These are phyloP conservation scores for Helicoverpa zea DNA, from an alignment of 1,140 invertebrate genomes.

Conservation along the genomic window DNA sequence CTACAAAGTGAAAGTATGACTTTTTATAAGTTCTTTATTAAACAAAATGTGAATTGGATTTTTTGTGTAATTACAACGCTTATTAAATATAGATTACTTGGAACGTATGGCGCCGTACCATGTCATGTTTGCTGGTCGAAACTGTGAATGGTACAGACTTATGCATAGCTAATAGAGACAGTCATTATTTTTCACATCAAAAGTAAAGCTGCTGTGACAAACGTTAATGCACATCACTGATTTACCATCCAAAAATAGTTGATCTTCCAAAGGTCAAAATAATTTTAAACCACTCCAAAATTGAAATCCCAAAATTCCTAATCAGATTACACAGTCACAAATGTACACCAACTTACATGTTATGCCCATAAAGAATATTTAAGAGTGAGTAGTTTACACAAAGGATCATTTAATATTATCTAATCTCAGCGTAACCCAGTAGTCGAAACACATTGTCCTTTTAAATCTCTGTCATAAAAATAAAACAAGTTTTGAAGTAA, in stretches of 20 bases:
- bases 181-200: too few relatives aligned
- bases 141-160: too few relatives aligned
- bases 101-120: not conserved
- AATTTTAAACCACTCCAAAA: not conserved
- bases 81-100: conserved; percentile 35
- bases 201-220: too few relatives aligned
- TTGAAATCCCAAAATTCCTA: conserved; percentile 19
- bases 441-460: conserved; percentile 57
- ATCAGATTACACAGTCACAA: conserved; percentile 18
- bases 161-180: not conserved
- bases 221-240: too few relatives aligned
- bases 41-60: conserved; percentile 34
- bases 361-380: conserved; percentile 47
- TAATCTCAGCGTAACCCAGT: conserved; percentile 65
- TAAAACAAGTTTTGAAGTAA: conserved; percentile 50
- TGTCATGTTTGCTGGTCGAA: not conserved
- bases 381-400: conserved; percentile 55
- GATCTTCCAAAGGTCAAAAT: not conserved
- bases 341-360: conserved; percentile 25
- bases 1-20: conserved; percentile 30
- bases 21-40: conserved; percentile 33
- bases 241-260: not conserved
- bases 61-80: conserved; percentile 35
- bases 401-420: conserved; percentile 64
- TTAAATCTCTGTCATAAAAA: conserved; percentile 57